Conservation (phyloP, 2,113 vertebrate species). For the Pterocles orientalis region DNA sequence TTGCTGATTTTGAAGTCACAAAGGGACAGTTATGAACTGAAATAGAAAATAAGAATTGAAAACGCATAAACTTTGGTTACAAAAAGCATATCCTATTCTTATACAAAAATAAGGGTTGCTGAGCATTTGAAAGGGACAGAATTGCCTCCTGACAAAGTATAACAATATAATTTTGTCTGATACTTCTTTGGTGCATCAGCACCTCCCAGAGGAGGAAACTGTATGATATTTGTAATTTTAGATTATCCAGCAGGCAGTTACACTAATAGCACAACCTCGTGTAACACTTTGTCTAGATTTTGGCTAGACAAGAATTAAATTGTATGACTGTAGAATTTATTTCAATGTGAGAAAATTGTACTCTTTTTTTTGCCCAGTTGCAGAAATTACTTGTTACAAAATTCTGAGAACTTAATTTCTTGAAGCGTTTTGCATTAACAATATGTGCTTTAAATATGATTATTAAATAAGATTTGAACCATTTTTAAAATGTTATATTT, state of each 20-base stretch:
- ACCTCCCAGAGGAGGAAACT: constrained; percentile 52
- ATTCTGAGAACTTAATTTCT: not conserved
- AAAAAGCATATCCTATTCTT: not conserved
- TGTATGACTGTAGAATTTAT: not conserved
- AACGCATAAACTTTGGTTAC: not conserved
- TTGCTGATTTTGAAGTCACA: not conserved
- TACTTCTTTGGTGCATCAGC: constrained; percentile 40
- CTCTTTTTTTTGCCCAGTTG: not conserved
- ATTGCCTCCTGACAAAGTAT: not conserved
- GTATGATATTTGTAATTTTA: not conserved
- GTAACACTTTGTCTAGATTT: not conserved
- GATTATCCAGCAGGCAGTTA: not conserved
- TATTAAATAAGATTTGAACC: not conserved
- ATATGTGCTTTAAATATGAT: not conserved
- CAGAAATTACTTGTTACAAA: not conserved
- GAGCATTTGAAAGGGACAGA: not conserved
- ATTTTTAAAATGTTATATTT: not conserved
- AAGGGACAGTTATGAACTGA: not conserved
- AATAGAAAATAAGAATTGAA: not conserved
- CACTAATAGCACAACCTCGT: accelerated
- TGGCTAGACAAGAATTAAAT: not conserved
- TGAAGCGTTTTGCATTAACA: not conserved
- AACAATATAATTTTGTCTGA: not conserved
- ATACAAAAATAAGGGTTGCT: not conserved
- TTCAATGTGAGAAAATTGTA: not conserved